Evolutionary conservation across 2,888 invertebrate species (phyloP).

Genomic region (Drosophila rellima): DNA sequence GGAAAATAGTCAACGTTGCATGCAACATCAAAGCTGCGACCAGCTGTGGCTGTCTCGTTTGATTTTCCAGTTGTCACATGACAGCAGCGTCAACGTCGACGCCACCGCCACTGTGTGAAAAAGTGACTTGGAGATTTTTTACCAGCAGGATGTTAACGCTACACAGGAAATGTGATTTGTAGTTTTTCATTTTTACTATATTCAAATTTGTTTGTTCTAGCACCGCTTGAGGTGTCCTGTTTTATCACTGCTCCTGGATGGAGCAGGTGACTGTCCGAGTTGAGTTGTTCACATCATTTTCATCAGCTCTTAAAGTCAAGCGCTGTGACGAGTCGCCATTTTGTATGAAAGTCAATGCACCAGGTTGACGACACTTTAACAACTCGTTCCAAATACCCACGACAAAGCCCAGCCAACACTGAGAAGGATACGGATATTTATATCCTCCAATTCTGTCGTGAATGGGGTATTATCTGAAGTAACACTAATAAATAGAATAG

Average conservation of each 20-base stretch:
- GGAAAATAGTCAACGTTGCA: constrained; percentile 82
- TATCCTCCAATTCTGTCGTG: neutral
- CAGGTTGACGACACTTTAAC: constrained; percentile 48
- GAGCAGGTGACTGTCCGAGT: constrained; percentile 21
- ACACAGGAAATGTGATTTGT: constrained; percentile 81
- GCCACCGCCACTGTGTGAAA: constrained; percentile 73
- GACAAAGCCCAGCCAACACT: constrained; percentile 36
- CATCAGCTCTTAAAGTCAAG: constrained; percentile 55
- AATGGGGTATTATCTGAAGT: neutral
- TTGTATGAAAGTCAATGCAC: constrained; percentile 69
- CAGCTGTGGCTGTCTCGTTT: constrained; percentile 66
- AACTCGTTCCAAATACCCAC: constrained; percentile 57
- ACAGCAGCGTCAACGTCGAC: constrained; percentile 39
- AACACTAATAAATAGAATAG: no score
- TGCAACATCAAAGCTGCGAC: constrained; percentile 75
- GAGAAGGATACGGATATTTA: constrained; percentile 36
- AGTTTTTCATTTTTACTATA: constrained; percentile 61
- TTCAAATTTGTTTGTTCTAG: constrained; percentile 62
- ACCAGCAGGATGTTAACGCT: constrained; percentile 73
- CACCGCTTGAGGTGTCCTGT: constrained; percentile 45
- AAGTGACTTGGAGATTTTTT: constrained; percentile 82
- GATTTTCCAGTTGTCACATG: constrained; percentile 66
- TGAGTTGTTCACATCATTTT: constrained; percentile 49
- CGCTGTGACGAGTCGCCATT: constrained; percentile 64
- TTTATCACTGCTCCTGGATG: constrained; percentile 13